Percentiles rank a stretch among this genome's conserved stretches.
These are phyloP conservation scores for Spheniscus humboldti DNA, from an alignment of 2,797 vertebrate genomes.

Conservation along the genomic window DNA sequence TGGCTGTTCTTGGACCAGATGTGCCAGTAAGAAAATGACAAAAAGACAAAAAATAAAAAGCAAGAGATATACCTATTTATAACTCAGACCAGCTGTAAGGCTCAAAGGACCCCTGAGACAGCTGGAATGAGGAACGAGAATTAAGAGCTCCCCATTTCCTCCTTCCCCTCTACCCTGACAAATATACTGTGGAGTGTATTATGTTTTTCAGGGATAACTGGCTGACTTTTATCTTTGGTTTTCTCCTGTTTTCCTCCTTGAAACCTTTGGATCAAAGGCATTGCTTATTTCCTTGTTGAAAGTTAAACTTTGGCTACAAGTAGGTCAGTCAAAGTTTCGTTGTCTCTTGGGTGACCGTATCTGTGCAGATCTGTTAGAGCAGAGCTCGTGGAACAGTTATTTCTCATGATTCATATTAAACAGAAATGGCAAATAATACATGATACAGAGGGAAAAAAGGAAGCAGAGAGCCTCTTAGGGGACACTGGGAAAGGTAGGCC, in stretches of 20 bases:
- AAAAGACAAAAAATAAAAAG: not conserved
- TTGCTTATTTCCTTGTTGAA: slow-evolving; percentile 47
- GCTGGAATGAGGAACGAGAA: not conserved
- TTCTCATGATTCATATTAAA: slow-evolving; percentile 26
- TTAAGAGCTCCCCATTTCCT: not conserved
- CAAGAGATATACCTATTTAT: slow-evolving; percentile 16
- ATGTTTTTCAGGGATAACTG: slow-evolving; percentile 33
- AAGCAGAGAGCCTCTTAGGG: not conserved
- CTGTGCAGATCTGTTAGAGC: slow-evolving; percentile 16
- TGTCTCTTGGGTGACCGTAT: slow-evolving; percentile 33
- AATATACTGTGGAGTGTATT: slow-evolving; percentile 15
- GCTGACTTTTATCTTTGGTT: slow-evolving; percentile 41
- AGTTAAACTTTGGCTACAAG: slow-evolving; percentile 48
- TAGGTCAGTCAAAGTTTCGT: slow-evolving; percentile 46
- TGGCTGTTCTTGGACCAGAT: not conserved
- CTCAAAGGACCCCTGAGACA: slow-evolving; percentile 3
- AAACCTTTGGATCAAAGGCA: slow-evolving; percentile 44
- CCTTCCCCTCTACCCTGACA: not conserved
- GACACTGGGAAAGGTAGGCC: not conserved
- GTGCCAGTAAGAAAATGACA: slow-evolving; percentile 3
- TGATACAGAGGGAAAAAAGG: not conserved
- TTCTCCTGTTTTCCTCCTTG: slow-evolving; percentile 17
- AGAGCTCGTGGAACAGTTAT: not conserved
- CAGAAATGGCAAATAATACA: slow-evolving; percentile 15
- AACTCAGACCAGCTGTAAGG: slow-evolving; percentile 19